These are phyloP conservation scores for Monopterus albus DNA, from an alignment of 2,113 vertebrate species.

Conservation along the genomic window DNA sequence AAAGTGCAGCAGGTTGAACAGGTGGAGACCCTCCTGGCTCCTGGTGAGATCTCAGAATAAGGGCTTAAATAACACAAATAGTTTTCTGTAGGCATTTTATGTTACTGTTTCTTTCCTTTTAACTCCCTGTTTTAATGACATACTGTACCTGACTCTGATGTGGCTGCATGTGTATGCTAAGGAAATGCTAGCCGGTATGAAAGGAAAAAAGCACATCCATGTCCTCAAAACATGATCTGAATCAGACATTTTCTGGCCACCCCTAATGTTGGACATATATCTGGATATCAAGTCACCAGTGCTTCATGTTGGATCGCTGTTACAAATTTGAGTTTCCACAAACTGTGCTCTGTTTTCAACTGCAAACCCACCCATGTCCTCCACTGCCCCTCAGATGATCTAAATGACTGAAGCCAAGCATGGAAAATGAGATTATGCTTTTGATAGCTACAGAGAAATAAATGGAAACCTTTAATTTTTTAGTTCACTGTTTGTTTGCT, in stretches of 20 bases:
- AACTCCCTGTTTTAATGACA: neutral
- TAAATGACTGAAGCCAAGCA: conserved; percentile 29
- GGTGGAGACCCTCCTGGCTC: conserved; percentile 53
- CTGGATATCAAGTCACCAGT: neutral
- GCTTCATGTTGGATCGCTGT: conserved; percentile 24
- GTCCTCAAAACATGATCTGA: neutral
- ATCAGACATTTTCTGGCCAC: neutral
- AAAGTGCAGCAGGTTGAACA: conserved; percentile 52
- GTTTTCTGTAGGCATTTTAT: neutral
- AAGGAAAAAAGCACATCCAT: conserved; percentile 12
- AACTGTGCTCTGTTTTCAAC: conserved; percentile 36
- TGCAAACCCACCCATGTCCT: conserved; percentile 5
- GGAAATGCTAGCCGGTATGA: conserved; percentile 1
- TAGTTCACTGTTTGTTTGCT: conserved; percentile 38
- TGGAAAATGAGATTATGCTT: conserved; percentile 38
- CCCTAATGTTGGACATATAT: neutral
- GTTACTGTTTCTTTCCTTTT: neutral
- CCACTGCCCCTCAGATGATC: conserved; percentile 13
- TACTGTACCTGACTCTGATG: conserved; percentile 6
- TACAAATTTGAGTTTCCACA: conserved; percentile 38
- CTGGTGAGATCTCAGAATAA: conserved; percentile 63
- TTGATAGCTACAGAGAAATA: conserved; percentile 45
- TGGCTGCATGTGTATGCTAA: neutral
- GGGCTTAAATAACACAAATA: neutral
- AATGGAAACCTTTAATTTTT: conserved; percentile 58